Evolutionary conservation across 2,797 vertebrate species (phyloP).

Genomic region (Acestrorhynchus altus): DNA sequence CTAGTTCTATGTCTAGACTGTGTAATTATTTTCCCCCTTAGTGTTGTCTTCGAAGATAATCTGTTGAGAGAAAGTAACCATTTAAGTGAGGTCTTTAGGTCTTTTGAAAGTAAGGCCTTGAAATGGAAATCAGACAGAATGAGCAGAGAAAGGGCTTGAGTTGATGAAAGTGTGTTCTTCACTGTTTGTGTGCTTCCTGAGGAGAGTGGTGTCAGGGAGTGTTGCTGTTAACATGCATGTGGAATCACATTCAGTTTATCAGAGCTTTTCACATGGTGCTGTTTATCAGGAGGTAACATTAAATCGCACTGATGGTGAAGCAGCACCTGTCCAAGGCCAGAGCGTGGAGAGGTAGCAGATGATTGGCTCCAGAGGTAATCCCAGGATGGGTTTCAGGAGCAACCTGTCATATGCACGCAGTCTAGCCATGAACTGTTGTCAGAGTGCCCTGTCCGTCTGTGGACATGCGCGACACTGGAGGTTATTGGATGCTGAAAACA

Average conservation of each 20-base stretch:
- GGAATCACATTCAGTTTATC: conserved; percentile 52
- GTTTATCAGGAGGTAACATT: conserved; percentile 66
- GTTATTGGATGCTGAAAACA: conserved; percentile 67
- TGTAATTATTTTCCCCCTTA: neutral
- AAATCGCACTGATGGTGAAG: conserved; percentile 68
- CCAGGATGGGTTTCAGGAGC: conserved; percentile 75
- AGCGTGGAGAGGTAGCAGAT: conserved; percentile 63
- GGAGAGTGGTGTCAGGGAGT: conserved; percentile 71
- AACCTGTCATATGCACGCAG: conserved; percentile 74
- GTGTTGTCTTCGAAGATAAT: neutral
- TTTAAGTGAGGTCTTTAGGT: neutral
- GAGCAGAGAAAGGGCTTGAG: neutral
- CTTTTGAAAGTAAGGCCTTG: neutral
- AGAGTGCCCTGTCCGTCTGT: conserved; percentile 77
- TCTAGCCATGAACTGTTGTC: conserved; percentile 67
- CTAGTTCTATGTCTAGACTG: neutral
- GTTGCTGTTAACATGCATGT: conserved; percentile 71
- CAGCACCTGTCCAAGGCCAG: conserved; percentile 64
- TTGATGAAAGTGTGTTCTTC: neutral
- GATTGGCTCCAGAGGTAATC: conserved; percentile 76
- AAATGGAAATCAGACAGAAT: conserved; percentile 24
- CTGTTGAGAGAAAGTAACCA: neutral
- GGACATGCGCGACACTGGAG: conserved; percentile 65
- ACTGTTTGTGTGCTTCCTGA: conserved; percentile 52
- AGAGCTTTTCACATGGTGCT: conserved; percentile 34